These are phyloP conservation scores for Erythrolamprus reginae DNA, from an alignment of 2,113 vertebrate genomes.

Conservation along the genomic window DNA sequence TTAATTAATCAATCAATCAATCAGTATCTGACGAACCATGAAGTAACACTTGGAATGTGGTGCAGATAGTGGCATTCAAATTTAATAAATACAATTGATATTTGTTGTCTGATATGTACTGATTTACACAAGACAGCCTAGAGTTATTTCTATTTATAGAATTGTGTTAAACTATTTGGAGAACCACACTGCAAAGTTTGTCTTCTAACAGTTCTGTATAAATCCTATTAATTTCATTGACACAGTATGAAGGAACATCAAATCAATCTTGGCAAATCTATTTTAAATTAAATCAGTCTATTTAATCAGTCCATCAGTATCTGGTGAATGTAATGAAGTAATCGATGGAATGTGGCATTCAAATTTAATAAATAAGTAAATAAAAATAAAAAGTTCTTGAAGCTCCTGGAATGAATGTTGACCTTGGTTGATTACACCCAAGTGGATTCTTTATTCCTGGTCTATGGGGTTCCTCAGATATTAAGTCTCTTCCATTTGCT, in stretches of 20 bases:
- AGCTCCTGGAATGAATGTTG: background rate
- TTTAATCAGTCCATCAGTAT: background rate
- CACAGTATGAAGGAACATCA: no score
- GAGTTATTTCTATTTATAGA: no score
- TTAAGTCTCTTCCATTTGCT: background rate
- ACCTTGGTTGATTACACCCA: background rate
- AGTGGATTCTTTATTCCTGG: background rate
- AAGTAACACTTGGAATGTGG: no score
- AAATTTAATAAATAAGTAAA: background rate
- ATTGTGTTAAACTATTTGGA: no score
- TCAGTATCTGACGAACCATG: no score
- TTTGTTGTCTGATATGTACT: no score
- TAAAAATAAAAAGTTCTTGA: background rate
- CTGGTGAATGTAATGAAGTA: background rate
- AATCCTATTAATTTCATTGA: no score
- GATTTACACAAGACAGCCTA: no score
- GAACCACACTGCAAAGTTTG: no score
- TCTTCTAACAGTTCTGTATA: no score
- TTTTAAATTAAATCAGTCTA: background rate
- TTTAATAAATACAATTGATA: background rate
- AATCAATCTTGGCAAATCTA: no score
- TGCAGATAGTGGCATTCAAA: background rate
- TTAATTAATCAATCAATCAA: no score
- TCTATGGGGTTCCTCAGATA: background rate
- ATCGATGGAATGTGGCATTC: background rate